Percentiles rank a stretch among this genome's conserved stretches.
phyloP scores from a whole-genome alignment of 2,888 invertebrate genomes.

The Heteromurus nitidus region DNA sequence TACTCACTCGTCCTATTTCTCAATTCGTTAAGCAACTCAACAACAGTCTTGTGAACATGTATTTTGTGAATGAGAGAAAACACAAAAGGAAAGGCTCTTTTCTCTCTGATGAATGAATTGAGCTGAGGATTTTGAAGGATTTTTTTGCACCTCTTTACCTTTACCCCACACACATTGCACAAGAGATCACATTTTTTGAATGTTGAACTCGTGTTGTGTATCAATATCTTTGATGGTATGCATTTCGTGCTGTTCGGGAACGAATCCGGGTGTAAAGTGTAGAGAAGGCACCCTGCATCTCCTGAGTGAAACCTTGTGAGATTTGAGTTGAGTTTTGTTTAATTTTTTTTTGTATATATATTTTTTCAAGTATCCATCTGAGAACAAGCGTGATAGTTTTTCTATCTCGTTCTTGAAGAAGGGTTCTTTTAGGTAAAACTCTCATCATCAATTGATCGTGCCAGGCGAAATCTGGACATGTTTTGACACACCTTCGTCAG shows the following conservation, averaged over 20 bases:
- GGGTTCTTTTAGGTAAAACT: slow-evolving; percentile 31
- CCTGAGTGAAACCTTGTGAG: not conserved
- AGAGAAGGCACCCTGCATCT: slow-evolving; percentile 2
- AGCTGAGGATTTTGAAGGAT: slow-evolving; percentile 38
- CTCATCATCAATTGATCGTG: slow-evolving; percentile 46
- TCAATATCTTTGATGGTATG: not conserved
- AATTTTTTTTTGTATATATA: not conserved
- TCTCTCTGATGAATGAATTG: slow-evolving; percentile 54
- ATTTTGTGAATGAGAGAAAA: slow-evolving; percentile 43
- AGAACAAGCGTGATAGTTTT: no score
- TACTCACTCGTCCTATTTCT: slow-evolving; percentile 7
- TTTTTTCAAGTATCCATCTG: not conserved
- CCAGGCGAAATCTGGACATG: slow-evolving; percentile 59
- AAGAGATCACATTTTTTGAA: slow-evolving; percentile 12
- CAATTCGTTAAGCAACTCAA: slow-evolving; percentile 55
- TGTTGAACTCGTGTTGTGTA: slow-evolving; percentile 36
- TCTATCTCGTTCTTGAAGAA: no score
- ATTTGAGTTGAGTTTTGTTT: not conserved
- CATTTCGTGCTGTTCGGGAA: not conserved
- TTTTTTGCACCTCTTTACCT: slow-evolving; percentile 18
- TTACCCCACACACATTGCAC: no score
- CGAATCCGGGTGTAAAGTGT: not conserved
- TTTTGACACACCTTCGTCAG: slow-evolving; percentile 64
- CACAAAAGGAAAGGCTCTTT: not conserved
- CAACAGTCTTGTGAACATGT: slow-evolving; percentile 29